These are phyloP conservation scores for Anthophora plumipes DNA, from an alignment of 2,888 invertebrate genomes.

Conservation along the genomic window DNA sequence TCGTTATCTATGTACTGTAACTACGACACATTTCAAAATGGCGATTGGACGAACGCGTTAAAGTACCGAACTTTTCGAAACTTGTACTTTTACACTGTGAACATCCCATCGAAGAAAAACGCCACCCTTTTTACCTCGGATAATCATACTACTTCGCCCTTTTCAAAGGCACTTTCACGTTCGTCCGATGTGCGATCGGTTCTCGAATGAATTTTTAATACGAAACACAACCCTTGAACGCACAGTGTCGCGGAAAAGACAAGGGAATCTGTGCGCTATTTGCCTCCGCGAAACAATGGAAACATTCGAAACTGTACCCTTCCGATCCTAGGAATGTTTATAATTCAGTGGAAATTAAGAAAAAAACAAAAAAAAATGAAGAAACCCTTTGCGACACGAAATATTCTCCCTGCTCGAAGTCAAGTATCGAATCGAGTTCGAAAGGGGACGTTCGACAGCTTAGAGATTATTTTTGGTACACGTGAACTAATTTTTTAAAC, in stretches of 20 bases:
- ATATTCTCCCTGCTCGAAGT: conserved; percentile 31
- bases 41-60: not conserved
- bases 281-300: not conserved
- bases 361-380: not conserved
- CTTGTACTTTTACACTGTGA: conserved; percentile 6
- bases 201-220: not conserved
- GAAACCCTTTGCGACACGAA: not conserved
- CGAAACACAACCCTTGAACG: not conserved
- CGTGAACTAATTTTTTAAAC: not conserved
- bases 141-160: not conserved
- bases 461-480: conserved; percentile 12
- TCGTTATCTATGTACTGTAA: not conserved
- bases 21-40: no score
- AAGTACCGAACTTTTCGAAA: conserved; percentile 3
- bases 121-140: not conserved
- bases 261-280: not conserved
- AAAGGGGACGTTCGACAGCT: not conserved
- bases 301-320: not conserved
- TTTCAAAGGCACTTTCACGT: conserved; percentile 5
- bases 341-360: not conserved
- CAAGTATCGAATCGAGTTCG: not conserved
- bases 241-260: not conserved
- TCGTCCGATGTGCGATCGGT: not conserved
- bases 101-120: not conserved
- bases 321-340: not conserved